Evolutionary conservation across 2,888 invertebrate species (phyloP).

Genomic region (Caradrina kadenii): DNA sequence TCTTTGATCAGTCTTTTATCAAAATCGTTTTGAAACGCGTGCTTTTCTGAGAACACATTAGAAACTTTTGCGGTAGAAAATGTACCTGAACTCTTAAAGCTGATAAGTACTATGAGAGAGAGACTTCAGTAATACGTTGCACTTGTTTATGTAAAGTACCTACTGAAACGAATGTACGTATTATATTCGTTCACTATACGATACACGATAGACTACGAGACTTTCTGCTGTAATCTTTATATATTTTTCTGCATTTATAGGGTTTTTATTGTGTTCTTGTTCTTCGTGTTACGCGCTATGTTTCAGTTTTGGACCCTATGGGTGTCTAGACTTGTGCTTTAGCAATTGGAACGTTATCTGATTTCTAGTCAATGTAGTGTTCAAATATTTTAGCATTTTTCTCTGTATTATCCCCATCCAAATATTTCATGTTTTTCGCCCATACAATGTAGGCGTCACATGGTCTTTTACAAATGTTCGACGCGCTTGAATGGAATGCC

Average conservation of each 20-base stretch:
- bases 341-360: not conserved
- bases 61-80: conserved; percentile 27
- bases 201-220: not conserved
- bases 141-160: conserved; percentile 11
- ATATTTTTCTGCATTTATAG: too few species aligned
- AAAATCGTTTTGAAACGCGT: conserved; percentile 42
- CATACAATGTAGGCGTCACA: conserved; percentile 33
- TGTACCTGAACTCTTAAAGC: conserved; percentile 9
- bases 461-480: conserved; percentile 40
- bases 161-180: not conserved
- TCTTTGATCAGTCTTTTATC: conserved; percentile 55
- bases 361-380: not conserved
- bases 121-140: conserved; percentile 24
- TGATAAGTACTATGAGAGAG: conserved; percentile 32
- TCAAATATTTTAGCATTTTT: not conserved
- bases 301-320: not conserved
- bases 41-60: conserved; percentile 46
- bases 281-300: too few species aligned
- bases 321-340: not conserved
- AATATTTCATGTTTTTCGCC: conserved; percentile 20
- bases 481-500: conserved; percentile 53
- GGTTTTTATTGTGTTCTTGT: too few species aligned
- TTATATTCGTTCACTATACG: not conserved
- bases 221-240: not conserved
- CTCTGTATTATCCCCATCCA: not conserved